Conservation (phyloP, 2,888 invertebrate species). For the Pediacus dermestoides region DNA sequence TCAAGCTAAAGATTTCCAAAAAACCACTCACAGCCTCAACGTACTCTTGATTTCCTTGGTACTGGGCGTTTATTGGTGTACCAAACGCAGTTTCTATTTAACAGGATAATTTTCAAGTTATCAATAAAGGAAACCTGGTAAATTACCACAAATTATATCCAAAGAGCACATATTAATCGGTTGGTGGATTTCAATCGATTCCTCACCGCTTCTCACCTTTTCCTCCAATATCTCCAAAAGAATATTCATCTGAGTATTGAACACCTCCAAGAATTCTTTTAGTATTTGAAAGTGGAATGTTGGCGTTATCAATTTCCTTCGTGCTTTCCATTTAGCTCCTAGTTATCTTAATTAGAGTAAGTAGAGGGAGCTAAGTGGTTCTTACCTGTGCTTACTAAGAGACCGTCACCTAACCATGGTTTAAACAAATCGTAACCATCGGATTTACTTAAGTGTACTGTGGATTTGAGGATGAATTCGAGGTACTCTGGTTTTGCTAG, state of each 20-base stretch:
- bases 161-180: conserved; percentile 32
- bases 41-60: conserved; percentile 48
- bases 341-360: background rate
- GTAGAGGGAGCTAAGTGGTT: background rate
- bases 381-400: conserved; percentile 34
- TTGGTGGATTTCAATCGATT: conserved; percentile 29
- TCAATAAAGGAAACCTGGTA: background rate
- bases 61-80: conserved; percentile 48
- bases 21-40: conserved; percentile 45
- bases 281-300: conserved; percentile 39
- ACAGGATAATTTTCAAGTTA: background rate
- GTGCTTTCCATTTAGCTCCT: conserved; percentile 36
- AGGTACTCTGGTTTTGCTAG: conserved; percentile 34
- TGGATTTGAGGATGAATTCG: conserved; percentile 32
- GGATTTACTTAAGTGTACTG: conserved; percentile 32
- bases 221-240: conserved; percentile 29
- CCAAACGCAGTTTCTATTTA: conserved; percentile 62
- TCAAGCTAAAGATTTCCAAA: conserved; percentile 31
- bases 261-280: conserved; percentile 33
- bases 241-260: conserved; percentile 33
- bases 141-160: conserved; percentile 37
- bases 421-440: conserved; percentile 34
- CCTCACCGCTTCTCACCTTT: conserved; percentile 21
- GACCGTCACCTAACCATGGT: conserved; percentile 38
- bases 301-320: conserved; percentile 39